Evolutionary conservation across 2,888 invertebrate genomes (phyloP).

Genomic region (Nomada hirtipes): DNA sequence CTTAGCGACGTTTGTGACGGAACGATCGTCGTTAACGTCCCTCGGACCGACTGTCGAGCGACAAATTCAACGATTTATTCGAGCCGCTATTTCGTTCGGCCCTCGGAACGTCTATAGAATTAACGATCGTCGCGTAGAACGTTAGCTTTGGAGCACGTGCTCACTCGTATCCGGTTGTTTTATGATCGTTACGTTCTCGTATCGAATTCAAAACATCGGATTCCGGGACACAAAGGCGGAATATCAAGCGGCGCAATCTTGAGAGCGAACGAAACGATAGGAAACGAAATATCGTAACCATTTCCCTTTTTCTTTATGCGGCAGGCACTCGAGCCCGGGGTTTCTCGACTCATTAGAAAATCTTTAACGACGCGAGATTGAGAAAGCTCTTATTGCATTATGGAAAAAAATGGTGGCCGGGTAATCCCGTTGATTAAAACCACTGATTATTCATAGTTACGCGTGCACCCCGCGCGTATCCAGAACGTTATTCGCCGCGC

Average conservation of each 20-base stretch:
- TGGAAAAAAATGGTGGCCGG: conserved; percentile 37
- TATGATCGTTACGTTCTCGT: not conserved
- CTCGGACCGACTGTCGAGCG: conserved; percentile 24
- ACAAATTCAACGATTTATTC: conserved; percentile 36
- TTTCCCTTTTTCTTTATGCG: too few species aligned
- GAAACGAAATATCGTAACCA: not conserved
- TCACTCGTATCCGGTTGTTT: not conserved
- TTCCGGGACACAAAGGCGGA: not conserved
- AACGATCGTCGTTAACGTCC: conserved; percentile 24
- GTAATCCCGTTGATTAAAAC: conserved; percentile 69
- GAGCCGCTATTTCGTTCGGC: not conserved
- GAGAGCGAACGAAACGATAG: not conserved
- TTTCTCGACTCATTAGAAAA: conserved; percentile 56
- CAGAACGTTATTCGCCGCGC: conserved; percentile 46
- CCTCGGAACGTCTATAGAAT: not conserved
- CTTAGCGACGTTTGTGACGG: conserved; percentile 35
- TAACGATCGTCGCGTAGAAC: conserved; percentile 1
- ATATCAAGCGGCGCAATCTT: not conserved
- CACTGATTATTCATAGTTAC: conserved; percentile 67
- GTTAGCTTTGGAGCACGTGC: not conserved
- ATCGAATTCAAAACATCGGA: conserved; percentile 2
- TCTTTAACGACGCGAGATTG: conserved; percentile 65
- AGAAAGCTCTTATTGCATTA: conserved; percentile 63
- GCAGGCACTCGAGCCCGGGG: not conserved
- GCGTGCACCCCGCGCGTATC: conserved; percentile 31